Percentiles rank a stretch among this genome's conserved stretches.
These are phyloP conservation scores for Malachius bipustulatus DNA, from an alignment of 2,888 invertebrate species.

Conservation along the genomic window DNA sequence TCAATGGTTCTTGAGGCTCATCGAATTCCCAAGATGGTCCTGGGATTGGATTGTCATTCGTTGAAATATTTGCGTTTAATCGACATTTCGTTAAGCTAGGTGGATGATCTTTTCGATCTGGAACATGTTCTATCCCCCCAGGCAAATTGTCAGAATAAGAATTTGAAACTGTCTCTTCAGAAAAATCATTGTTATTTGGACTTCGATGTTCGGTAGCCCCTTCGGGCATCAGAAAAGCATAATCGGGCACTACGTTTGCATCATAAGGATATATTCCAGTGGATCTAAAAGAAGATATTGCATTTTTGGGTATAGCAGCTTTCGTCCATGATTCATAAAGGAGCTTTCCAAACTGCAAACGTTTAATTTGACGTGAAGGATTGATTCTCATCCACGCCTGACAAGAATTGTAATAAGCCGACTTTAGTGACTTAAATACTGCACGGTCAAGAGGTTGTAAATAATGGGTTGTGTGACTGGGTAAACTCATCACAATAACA, in stretches of 20 bases:
- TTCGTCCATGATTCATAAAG: conserved; percentile 2
- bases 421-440: not conserved
- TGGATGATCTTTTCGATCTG: too few relatives aligned
- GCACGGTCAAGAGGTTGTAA: conserved; percentile 2
- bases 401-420: conserved; percentile 1
- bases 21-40: too few relatives aligned
- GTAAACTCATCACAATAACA: conserved; percentile 2
- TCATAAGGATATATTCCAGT: not conserved
- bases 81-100: too few relatives aligned
- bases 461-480: not conserved
- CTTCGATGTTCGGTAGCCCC: not conserved
- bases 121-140: not conserved
- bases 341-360: not conserved
- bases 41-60: too few relatives aligned
- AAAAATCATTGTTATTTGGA: not conserved
- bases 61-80: too few relatives aligned
- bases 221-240: conserved; percentile 3
- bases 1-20: too few relatives aligned
- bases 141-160: not conserved
- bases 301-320: not conserved
- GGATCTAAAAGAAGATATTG: not conserved
- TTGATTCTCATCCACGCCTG: conserved; percentile 1
- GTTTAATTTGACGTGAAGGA: conserved; percentile 2
- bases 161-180: conserved; percentile 2
- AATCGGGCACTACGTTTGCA: conserved; percentile 2